phyloP scores from a whole-genome alignment of 2,797 vertebrate genomes.

The Meda fulgida region DNA sequence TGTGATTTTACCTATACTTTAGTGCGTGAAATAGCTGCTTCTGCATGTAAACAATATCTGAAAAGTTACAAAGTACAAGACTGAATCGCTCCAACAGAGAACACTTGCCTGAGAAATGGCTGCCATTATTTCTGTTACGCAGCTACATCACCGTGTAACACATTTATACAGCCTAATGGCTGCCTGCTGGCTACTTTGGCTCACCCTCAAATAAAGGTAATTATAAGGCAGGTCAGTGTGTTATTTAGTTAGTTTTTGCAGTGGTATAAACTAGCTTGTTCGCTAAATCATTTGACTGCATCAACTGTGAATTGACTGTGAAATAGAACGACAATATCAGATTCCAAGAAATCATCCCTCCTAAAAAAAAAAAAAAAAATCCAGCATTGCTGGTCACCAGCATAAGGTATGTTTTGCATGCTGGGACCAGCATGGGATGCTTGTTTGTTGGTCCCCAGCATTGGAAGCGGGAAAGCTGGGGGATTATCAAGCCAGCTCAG shows the following conservation, averaged over 20 bases:
- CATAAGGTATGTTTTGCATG: background rate
- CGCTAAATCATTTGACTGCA: background rate
- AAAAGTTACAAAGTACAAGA: background rate
- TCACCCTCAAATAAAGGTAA: background rate
- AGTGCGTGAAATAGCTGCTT: background rate
- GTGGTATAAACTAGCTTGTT: background rate
- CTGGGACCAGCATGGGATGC: background rate
- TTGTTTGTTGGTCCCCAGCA: background rate
- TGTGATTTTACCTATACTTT: background rate
- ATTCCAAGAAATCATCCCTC: background rate
- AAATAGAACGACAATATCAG: background rate
- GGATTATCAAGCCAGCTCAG: background rate
- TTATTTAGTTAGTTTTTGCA: background rate
- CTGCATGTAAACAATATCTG: background rate
- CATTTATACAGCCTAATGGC: background rate
- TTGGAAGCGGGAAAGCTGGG: background rate
- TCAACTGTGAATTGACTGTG: too few species aligned
- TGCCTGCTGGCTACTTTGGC: background rate
- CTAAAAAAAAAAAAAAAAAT: background rate
- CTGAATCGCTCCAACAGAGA: background rate
- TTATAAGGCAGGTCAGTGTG: background rate
- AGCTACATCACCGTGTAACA: background rate
- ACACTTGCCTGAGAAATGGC: background rate
- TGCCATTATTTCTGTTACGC: background rate
- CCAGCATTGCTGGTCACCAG: too few species aligned